Evolutionary conservation across 2,888 invertebrate species (phyloP).

Genomic region (Calliphora vomitoria): DNA sequence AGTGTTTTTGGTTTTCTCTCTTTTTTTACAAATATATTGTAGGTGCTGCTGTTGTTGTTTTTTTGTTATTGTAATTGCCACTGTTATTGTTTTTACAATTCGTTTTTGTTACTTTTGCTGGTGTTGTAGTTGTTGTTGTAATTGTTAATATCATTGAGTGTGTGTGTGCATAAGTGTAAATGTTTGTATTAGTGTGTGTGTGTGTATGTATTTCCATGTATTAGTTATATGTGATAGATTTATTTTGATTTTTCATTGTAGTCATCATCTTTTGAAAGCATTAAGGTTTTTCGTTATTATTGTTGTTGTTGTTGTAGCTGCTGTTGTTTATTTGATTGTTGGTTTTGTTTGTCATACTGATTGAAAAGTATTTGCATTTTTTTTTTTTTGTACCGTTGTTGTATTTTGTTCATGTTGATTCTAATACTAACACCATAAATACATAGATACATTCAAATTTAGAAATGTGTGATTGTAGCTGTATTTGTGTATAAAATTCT

Average conservation of each 20-base stretch:
- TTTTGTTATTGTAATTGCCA: constrained; percentile 44
- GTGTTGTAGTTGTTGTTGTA: constrained; percentile 71
- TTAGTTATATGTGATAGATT: constrained; percentile 54
- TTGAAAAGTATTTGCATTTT: constrained; percentile 68
- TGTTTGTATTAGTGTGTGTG: constrained; percentile 7
- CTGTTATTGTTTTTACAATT: constrained; percentile 56
- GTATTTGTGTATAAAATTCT: constrained; percentile 32
- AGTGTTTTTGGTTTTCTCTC: constrained; percentile 11
- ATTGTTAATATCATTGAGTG: constrained; percentile 45
- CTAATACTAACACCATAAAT: constrained; percentile 47
- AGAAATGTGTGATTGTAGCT: background rate
- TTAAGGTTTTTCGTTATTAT: constrained; percentile 27
- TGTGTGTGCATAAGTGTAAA: constrained; percentile 14
- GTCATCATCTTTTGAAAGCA: constrained; percentile 54
- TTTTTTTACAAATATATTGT: background rate
- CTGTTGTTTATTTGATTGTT: constrained; percentile 61
- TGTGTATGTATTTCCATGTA: constrained; percentile 23
- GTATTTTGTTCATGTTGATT: constrained; percentile 45
- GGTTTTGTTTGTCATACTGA: constrained; percentile 69
- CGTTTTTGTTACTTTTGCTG: constrained; percentile 37
- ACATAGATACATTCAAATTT: background rate
- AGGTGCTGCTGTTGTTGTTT: constrained; percentile 30
- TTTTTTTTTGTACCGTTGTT: constrained; percentile 8
- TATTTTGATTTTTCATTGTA: constrained; percentile 36
- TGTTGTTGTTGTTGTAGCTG: background rate